Evolutionary conservation across 2,797 vertebrate species (phyloP).

Genomic region (Nasua narica): DNA sequence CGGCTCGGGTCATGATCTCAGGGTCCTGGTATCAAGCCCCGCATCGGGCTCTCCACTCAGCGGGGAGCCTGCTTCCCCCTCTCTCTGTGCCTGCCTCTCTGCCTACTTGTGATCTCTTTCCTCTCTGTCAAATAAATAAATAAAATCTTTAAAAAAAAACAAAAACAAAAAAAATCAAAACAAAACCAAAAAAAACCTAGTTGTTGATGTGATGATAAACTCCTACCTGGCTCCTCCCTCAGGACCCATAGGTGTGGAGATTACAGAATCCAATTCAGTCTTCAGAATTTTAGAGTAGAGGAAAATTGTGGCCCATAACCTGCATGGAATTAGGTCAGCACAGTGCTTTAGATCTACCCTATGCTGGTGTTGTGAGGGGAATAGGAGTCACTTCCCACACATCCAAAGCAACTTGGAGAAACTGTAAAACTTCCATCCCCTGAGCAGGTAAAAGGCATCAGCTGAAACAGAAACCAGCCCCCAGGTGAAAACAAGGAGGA

Average conservation of each 20-base stretch:
- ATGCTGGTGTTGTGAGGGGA: background rate
- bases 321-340: background rate
- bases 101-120: too few relatives aligned
- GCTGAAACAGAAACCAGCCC: background rate
- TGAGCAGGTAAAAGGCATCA: background rate
- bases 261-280: background rate
- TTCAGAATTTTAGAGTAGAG: background rate
- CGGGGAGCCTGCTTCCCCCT: too few relatives aligned
- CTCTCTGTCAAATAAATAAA: too few relatives aligned
- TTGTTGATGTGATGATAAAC: background rate
- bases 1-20: too few relatives aligned
- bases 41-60: too few relatives aligned
- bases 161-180: too few relatives aligned
- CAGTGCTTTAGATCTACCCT: background rate
- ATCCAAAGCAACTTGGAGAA: background rate
- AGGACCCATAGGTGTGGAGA: background rate
- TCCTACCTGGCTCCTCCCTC: background rate
- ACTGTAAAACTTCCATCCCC: background rate
- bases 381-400: background rate
- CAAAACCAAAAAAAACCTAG: too few relatives aligned
- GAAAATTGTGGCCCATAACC: background rate
- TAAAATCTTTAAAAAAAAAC: too few relatives aligned
- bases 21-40: too few relatives aligned
- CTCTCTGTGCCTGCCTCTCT: too few relatives aligned
- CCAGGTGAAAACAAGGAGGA: background rate